Evolutionary conservation across 2,797 vertebrate species (phyloP).

Genomic region (Knipowitschia caucasica): DNA sequence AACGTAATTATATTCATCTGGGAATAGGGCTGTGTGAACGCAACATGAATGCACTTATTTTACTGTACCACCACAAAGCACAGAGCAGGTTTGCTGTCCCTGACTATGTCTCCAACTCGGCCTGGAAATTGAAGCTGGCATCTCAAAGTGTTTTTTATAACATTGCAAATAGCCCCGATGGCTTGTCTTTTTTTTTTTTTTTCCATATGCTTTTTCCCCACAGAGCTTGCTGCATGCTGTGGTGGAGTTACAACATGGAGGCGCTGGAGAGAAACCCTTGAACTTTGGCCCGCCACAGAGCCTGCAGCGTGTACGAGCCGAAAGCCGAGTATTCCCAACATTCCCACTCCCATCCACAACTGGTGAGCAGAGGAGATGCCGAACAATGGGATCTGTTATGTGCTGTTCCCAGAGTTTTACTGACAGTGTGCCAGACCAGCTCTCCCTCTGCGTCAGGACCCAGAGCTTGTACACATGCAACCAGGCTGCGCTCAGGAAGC

Average conservation of each 20-base stretch:
- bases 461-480: constrained; percentile 56
- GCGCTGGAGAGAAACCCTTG: constrained; percentile 68
- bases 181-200: constrained; percentile 36
- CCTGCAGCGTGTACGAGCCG: constrained; percentile 64
- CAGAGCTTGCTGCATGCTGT: constrained; percentile 30
- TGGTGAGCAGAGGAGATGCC: constrained; percentile 63
- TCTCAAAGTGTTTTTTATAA: constrained; percentile 75
- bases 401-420: constrained; percentile 54
- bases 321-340: constrained; percentile 58
- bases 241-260: constrained; percentile 57
- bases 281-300: constrained; percentile 60
- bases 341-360: constrained; percentile 65
- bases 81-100: constrained; percentile 63
- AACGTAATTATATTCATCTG: constrained; percentile 76
- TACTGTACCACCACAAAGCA: constrained; percentile 68
- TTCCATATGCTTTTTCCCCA: constrained; percentile 48
- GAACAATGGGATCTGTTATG: constrained; percentile 68
- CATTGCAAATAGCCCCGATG: constrained; percentile 68
- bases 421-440: constrained; percentile 58
- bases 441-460: constrained; percentile 49
- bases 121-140: constrained; percentile 77
- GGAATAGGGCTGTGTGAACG: constrained; percentile 70
- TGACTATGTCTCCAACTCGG: constrained; percentile 64
- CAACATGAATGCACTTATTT: constrained; percentile 67
- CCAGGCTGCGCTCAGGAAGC: constrained; percentile 27